Evolutionary conservation across 2,888 invertebrate genomes (phyloP).

Genomic region (Branchipolynoe longqiensis): DNA sequence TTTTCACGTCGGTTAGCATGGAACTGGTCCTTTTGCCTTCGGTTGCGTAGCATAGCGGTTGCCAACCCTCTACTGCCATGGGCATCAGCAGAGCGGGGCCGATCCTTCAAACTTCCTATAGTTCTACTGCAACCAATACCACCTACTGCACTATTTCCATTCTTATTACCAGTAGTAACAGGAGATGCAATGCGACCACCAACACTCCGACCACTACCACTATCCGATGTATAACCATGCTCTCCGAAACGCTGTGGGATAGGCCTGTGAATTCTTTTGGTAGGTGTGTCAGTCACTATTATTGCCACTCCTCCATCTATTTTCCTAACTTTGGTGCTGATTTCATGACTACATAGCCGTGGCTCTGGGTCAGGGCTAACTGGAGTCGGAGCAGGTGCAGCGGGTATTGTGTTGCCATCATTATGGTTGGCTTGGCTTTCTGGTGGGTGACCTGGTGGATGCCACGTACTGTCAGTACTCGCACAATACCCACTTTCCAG

Average conservation of each 20-base stretch:
- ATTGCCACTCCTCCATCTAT: no score
- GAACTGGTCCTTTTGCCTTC: conserved; percentile 29
- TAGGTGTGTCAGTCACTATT: no score
- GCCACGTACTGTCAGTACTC: conserved; percentile 25
- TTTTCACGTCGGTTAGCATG: conserved; percentile 27
- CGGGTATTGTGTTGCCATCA: conserved; percentile 22
- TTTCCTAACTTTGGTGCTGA: no score
- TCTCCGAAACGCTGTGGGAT: background rate
- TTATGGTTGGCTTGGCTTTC: background rate
- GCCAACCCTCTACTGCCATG: background rate
- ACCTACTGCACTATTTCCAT: background rate
- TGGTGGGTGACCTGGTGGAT: no score
- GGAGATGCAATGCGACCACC: background rate
- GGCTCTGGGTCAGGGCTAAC: conserved; percentile 36
- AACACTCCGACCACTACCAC: background rate
- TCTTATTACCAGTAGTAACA: background rate
- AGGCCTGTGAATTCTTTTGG: no score
- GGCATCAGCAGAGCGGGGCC: conserved; percentile 13
- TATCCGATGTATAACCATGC: conserved; percentile 4
- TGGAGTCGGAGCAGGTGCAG: conserved; percentile 13
- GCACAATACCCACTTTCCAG: conserved; percentile 51
- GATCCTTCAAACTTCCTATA: background rate
- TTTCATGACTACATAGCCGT: background rate
- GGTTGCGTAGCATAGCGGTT: background rate
- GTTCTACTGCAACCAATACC: background rate